These are phyloP conservation scores for Drosophila villosipedis DNA, from an alignment of 2,888 invertebrate species.

Conservation along the genomic window DNA sequence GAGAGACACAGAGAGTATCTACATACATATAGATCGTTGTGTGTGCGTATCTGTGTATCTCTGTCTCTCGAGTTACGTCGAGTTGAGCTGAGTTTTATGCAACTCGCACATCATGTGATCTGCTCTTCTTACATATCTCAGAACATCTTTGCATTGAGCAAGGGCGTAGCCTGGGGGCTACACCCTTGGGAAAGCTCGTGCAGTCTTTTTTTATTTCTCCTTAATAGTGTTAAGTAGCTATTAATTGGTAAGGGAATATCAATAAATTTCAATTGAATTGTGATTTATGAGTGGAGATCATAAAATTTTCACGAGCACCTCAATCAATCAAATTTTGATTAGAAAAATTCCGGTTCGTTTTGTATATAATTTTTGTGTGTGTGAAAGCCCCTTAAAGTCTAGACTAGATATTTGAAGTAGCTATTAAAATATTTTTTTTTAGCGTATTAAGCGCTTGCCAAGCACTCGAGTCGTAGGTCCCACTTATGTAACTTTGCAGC, in stretches of 20 bases:
- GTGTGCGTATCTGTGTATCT: conserved; percentile 16
- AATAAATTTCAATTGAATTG: conserved; percentile 59
- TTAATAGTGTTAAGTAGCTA: conserved; percentile 25
- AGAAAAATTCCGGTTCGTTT: conserved; percentile 33
- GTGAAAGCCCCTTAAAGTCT: conserved; percentile 31
- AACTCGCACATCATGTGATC: conserved; percentile 71
- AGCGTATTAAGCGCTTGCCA: conserved; percentile 17
- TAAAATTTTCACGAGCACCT: conserved; percentile 44
- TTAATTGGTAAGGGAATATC: conserved; percentile 24
- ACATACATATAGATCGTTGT: conserved; percentile 8
- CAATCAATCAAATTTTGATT: conserved; percentile 70
- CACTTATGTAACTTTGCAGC: conserved; percentile 59
- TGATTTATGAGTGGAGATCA: conserved; percentile 65
- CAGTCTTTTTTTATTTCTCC: background rate
- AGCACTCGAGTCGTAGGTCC: conserved; percentile 31
- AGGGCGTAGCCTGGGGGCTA: background rate
- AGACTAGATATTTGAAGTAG: conserved; percentile 28
- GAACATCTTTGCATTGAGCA: conserved; percentile 21
- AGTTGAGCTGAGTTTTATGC: conserved; percentile 74
- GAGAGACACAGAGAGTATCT: conserved; percentile 35
- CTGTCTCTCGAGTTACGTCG: conserved; percentile 50
- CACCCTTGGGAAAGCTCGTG: background rate
- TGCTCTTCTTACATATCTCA: conserved; percentile 22
- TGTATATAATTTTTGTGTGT: conserved; percentile 26
- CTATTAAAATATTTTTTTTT: conserved; percentile 21